Percentiles rank a stretch among this genome's conserved stretches.
Evolutionary conservation across 2,888 invertebrate species (phyloP).

Genomic region (Chaetogeoica ovagalla): DNA sequence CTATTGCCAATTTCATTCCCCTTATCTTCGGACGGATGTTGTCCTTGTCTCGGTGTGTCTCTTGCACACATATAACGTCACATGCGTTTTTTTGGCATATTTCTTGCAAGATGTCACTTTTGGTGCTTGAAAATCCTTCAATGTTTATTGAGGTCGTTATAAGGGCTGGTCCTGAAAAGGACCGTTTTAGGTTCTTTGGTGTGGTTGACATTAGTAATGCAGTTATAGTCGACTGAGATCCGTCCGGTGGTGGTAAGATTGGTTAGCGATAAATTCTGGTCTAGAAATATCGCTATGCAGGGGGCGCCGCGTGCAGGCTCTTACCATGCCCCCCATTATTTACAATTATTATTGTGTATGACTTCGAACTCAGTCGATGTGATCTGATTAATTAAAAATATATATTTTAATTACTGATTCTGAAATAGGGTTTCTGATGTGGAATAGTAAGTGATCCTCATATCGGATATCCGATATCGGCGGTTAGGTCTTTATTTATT

Average conservation of each 20-base stretch:
- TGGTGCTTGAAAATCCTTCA: conserved; percentile 12
- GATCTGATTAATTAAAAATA: no score
- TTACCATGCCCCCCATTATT: no score
- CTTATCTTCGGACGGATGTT: conserved; percentile 1
- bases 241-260: background rate
- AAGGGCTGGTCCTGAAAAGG: no score
- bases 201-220: background rate
- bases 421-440: no score
- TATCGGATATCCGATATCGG: no score
- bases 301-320: background rate
- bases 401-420: no score
- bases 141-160: no score
- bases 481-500: no score
- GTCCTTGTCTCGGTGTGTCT: conserved; percentile 5
- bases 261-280: background rate
- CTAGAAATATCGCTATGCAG: background rate
- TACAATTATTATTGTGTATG: no score
- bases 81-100: conserved; percentile 14
- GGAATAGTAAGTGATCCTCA: no score
- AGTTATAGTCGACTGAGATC: background rate
- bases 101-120: conserved; percentile 19
- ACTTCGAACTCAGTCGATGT: no score
- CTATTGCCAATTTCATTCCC: conserved; percentile 24
- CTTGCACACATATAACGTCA: conserved; percentile 11
- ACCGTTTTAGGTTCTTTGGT: background rate